Percentiles rank a stretch among this genome's conserved stretches.
phyloP scores from a whole-genome alignment of 2,888 invertebrate species.

The Eupithecia subfuscata region DNA sequence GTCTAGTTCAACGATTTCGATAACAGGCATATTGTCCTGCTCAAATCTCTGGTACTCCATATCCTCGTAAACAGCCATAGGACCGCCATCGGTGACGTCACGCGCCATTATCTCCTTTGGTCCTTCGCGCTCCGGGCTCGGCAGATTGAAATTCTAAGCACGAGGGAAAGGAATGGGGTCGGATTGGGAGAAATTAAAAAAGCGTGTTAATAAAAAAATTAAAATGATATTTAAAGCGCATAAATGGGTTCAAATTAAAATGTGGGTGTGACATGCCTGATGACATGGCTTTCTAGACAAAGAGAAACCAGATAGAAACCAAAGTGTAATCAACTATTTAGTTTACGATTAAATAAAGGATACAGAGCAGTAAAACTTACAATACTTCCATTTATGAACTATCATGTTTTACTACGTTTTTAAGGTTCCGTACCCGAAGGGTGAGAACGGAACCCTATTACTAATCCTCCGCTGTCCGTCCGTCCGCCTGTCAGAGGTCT shows the following conservation, averaged over 20 bases:
- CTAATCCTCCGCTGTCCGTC: no score
- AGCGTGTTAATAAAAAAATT: constrained; percentile 83
- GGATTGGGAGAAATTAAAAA: constrained; percentile 80
- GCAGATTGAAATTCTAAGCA: constrained; percentile 81
- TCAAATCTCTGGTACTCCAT: constrained; percentile 64
- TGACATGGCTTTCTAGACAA: constrained; percentile 50
- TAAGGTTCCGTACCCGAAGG: no score
- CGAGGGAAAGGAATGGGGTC: constrained; percentile 72
- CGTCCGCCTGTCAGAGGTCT: no score
- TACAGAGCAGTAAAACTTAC: no score
- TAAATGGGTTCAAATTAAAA: constrained; percentile 55
- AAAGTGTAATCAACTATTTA: neutral
- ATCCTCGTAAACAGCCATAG: constrained; percentile 56
- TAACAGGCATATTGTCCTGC: constrained; percentile 59
- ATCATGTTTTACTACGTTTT: no score
- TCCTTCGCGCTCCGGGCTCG: constrained; percentile 67
- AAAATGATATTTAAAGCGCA: constrained; percentile 66
- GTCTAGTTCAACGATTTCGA: constrained; percentile 74
- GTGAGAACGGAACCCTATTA: no score
- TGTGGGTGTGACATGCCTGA: constrained; percentile 63
- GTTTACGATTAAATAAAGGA: no score
- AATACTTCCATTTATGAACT: no score
- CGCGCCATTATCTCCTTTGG: constrained; percentile 58
- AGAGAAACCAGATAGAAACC: neutral
- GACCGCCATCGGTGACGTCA: constrained; percentile 70